phyloP scores from a whole-genome alignment of 1,140 invertebrate species.

The Trinorchestia longiramus region DNA sequence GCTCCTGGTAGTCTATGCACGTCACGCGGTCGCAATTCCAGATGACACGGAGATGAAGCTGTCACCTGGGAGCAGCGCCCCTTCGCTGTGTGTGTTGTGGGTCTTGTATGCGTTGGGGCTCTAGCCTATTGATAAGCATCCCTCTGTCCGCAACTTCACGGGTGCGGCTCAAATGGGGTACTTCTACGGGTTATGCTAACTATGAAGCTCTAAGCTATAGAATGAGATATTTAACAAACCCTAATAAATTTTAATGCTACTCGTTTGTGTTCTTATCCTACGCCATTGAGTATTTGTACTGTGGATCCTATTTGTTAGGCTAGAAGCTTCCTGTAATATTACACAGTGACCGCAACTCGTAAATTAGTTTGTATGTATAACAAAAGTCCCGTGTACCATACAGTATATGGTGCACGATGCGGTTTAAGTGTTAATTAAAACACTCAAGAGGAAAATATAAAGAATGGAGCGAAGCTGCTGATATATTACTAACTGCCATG shows the following conservation, averaged over 20 bases:
- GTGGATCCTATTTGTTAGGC: neutral
- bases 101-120: slow-evolving; percentile 5
- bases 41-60: neutral
- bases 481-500: too few relatives aligned
- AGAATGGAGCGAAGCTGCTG: too few relatives aligned
- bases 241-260: slow-evolving; percentile 49
- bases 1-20: too few relatives aligned
- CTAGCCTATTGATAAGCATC: slow-evolving; percentile 33
- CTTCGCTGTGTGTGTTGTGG: slow-evolving; percentile 11
- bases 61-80: neutral
- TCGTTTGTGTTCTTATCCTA: neutral
- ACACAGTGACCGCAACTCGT: too few relatives aligned
- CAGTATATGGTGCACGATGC: too few relatives aligned
- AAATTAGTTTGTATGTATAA: too few relatives aligned
- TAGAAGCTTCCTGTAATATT: too few relatives aligned
- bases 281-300: neutral
- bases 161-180: neutral
- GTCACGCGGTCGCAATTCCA: neutral
- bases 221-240: slow-evolving; percentile 53
- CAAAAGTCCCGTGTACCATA: too few relatives aligned
- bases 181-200: slow-evolving; percentile 53
- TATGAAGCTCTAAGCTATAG: slow-evolving; percentile 47
- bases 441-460: too few relatives aligned
- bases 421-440: too few relatives aligned
- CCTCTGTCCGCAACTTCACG: neutral